phyloP scores from a whole-genome alignment of 2,797 vertebrate genomes.

The Sebastes vulpes region DNA sequence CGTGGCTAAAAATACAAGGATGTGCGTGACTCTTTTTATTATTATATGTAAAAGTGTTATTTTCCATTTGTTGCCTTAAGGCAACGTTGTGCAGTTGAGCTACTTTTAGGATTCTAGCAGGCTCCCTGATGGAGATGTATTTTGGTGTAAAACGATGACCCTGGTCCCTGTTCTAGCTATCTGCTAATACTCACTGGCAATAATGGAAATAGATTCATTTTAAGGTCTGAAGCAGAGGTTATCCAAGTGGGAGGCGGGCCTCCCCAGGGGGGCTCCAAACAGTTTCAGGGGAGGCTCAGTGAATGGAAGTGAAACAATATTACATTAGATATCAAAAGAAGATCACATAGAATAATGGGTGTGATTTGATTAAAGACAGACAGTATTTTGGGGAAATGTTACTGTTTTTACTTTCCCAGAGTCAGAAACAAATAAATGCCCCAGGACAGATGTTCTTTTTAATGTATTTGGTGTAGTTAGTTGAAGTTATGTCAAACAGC shows the following conservation, averaged over 20 bases:
- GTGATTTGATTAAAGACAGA: not conserved
- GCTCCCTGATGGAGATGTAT: not conserved
- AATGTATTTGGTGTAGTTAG: no score
- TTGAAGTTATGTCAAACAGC: no score
- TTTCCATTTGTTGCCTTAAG: not conserved
- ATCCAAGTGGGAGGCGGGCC: not conserved
- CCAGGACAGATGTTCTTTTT: no score
- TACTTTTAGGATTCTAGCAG: not conserved
- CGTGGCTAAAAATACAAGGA: not conserved
- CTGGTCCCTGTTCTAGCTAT: not conserved
- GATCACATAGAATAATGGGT: not conserved
- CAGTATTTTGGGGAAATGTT: not conserved
- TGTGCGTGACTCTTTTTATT: not conserved
- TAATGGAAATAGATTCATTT: not conserved
- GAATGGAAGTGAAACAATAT: not conserved
- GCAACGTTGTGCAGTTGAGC: not conserved
- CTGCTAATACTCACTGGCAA: not conserved
- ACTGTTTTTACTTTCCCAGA: not conserved
- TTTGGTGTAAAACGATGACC: not conserved
- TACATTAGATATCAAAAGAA: not conserved
- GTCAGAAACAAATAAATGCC: not conserved
- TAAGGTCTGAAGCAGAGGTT: not conserved
- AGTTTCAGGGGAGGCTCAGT: not conserved
- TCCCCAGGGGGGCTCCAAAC: no score
- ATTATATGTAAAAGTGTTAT: not conserved